Base-by-base conservation (phyloP, 1,140 invertebrate genomes). In the Thaumetopoea pityocampa region DNA sequence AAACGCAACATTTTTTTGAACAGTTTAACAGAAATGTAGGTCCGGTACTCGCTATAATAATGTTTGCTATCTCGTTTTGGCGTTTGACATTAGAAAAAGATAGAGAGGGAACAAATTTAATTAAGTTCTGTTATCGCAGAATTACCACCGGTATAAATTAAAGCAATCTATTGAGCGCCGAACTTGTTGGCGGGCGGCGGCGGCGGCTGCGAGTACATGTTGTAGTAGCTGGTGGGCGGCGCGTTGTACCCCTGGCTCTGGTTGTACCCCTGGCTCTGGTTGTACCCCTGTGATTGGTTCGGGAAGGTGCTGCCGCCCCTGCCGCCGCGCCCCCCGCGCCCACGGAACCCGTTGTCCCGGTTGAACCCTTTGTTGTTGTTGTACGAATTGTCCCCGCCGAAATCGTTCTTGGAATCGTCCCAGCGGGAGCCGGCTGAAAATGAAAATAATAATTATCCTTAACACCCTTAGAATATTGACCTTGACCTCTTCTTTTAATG, bases 191-290 rank as follows among this genome's bases (percentile, higher is more conserved):
- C 40, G 1, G 52, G 51, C 6, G 60, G 52, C 3, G 65, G 65
- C 0, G 67, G 72, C 0, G 70, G 76, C 27, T 76, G 71, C 0
- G 70, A 50, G 28, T 79, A 82, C 74, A 82, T 82, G 40, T 79
- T 79, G 30, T 82, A 82, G 40, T 79, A 82, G 36, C 55, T 72
- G 9, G 61, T 73, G 1, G 63, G 63, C 1, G 64, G 50, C 17
- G 61, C 26, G 24, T 9, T 47, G 40, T 38, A 58, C 0, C 38
- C 53, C 14, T 59, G 51, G 29, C 29, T 46, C 30, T 61, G 51
- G 9, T 38, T 30, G 29, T 29, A 52, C 4, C 51, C 38, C 5
- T 42, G 43, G 7, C n/a, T 12, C 0, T 19, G 10, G 10, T 36
- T 37, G 32, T 14, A 6, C 3, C 15, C 6, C 14, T 23, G 19